Base-by-base conservation (phyloP, 2,797 vertebrate genomes). In the Nyctalus aviator region DNA sequence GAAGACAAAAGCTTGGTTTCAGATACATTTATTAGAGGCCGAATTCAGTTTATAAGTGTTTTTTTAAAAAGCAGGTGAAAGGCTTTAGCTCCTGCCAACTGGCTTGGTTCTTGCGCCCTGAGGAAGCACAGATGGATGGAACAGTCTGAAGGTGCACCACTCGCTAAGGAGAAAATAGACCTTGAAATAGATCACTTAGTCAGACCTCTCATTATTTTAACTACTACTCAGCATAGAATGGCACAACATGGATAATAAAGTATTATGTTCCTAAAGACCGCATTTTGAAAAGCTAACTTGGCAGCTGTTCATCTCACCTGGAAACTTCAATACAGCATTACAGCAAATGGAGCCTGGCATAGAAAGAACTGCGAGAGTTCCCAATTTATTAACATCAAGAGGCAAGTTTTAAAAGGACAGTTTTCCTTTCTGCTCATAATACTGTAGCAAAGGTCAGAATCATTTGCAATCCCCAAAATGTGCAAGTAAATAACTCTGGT, bases 261-360 rank as follows among this genome's bases (percentile, higher is more conserved):
- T 73, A 46, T 73, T 64, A 25, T 37, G 9, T 76, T 96, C 95
- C 95, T 55, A 82, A 88, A 88, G 93, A 87, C 84, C 79, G 53
- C 23, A 73, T 91, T 87, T 91, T 82, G 66, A 95, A 93, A 95
- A 78, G 77, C 76, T 71, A 76, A 8, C 55, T 87, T 93, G 84
- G 84, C 94, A 95, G 77, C 87, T 94, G 73, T 90, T 91, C 82
- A 78, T 91, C 91, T 96, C 93, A 97, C 94, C 95, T 96, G 89
- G 78, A 95, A 83, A 92, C 77, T 94, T 94, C 84, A 84, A 44
- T 90, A 89, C 79, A 77, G 50, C 53, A 69, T 88, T 68, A 62
- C 32, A 81, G 78, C 5, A 79, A 95, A 90, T 84, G 23, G 62
- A 93, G 62, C 86, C 57, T 90, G 90, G 46, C 48, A n/a, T 14